Percentiles rank a stretch among this genome's conserved stretches.
Evolutionary conservation across 2,797 vertebrate species (phyloP).

Genomic region (Dicrostonyx torquatus): DNA sequence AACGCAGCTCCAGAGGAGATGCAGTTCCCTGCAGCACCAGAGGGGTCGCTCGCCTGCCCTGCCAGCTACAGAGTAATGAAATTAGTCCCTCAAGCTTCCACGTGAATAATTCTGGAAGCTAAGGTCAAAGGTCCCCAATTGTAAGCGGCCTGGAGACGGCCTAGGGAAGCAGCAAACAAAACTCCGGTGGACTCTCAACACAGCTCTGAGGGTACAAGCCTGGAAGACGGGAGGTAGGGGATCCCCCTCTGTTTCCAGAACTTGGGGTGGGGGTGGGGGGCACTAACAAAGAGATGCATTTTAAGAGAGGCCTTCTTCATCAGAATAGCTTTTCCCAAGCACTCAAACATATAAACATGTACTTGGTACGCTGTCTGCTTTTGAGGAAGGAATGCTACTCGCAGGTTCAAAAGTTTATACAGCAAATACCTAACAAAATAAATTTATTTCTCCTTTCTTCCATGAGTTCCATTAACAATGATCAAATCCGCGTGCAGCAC

Average conservation of each 20-base stretch:
- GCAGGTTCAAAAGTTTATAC: conserved; percentile 78
- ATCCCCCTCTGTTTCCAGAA: conserved; percentile 11
- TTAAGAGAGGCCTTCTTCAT: conserved; percentile 52
- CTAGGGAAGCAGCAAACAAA: conserved; percentile 73
- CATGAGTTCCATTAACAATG: neutral
- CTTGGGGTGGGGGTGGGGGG: neutral
- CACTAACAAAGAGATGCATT: conserved; percentile 19
- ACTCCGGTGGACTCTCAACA: conserved; percentile 51
- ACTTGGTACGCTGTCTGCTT: conserved; percentile 73
- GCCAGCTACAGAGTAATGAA: conserved; percentile 59
- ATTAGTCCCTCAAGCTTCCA: neutral
- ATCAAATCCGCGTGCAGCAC: neutral
- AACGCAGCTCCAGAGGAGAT: neutral
- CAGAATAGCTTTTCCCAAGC: conserved; percentile 74
- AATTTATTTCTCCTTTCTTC: conserved; percentile 26
- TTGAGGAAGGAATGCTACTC: conserved; percentile 70
- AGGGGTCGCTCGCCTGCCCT: neutral
- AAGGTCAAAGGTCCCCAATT: conserved; percentile 66
- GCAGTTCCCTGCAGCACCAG: neutral
- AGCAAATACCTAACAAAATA: conserved; percentile 70
- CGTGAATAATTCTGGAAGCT: conserved; percentile 46
- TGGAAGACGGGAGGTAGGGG: neutral
- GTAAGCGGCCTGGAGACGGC: conserved; percentile 71
- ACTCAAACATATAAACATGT: conserved; percentile 74
- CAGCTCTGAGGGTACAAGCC: conserved; percentile 41